Percentiles rank a stretch among this genome's conserved stretches.
Evolutionary conservation across 2,797 vertebrate species (phyloP).

Genomic region (Emys orbicularis): DNA sequence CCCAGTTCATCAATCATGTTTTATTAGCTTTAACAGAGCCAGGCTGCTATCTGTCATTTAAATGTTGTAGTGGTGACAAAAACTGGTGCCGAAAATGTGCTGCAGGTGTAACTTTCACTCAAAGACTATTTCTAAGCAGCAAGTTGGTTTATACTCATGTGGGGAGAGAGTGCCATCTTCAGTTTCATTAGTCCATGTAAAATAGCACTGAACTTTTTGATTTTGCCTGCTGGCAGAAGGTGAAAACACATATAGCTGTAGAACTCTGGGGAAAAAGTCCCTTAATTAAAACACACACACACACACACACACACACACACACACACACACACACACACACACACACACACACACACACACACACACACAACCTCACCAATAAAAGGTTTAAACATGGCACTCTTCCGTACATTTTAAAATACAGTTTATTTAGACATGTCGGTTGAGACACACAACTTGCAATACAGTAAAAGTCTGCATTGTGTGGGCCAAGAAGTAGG

Average conservation of each 20-base stretch:
- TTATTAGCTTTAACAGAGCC: slow-evolving; percentile 77
- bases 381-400: neutral
- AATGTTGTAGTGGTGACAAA: slow-evolving; percentile 72
- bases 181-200: slow-evolving; percentile 65
- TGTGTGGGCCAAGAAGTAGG: neutral
- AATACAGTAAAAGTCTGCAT: neutral
- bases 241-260: neutral
- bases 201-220: neutral
- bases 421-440: neutral
- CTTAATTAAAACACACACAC: neutral
- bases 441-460: neutral
- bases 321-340: neutral
- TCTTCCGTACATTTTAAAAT: neutral
- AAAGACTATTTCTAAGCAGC: slow-evolving; percentile 51
- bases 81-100: slow-evolving; percentile 71
- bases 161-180: slow-evolving; percentile 89
- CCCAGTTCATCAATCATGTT: slow-evolving; percentile 76
- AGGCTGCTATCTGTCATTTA: slow-evolving; percentile 76
- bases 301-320: neutral
- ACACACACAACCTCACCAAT: neutral
- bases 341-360: neutral
- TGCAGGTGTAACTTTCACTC: slow-evolving; percentile 82
- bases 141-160: slow-evolving; percentile 45
- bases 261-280: neutral
- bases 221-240: neutral